Conservation (phyloP, 2,797 vertebrate species). For the Neosilurus hyrtlii region DNA sequence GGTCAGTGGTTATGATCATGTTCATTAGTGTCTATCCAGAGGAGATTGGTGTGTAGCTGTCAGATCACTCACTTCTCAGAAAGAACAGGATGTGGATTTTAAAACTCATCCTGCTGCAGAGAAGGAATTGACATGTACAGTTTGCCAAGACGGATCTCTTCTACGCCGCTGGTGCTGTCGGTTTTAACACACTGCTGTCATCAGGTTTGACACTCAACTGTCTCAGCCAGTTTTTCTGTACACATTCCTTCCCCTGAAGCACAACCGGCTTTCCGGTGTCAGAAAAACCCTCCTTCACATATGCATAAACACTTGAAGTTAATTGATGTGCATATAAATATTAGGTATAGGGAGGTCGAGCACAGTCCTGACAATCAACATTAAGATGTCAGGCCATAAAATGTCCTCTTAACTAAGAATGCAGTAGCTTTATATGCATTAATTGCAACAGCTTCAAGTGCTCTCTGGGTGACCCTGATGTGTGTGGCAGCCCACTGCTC, state of each 20-base stretch:
- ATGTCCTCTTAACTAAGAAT: background rate
- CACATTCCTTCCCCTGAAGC: background rate
- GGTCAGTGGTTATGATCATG: background rate
- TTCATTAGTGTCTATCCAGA: background rate
- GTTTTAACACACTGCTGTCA: background rate
- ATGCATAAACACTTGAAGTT: background rate
- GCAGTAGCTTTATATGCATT: too few relatives aligned
- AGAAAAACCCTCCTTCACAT: background rate
- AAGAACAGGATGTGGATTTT: background rate
- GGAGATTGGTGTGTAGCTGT: background rate
- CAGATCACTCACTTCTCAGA: background rate
- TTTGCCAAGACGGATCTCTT: background rate
- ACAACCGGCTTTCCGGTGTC: background rate
- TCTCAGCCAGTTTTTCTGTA: constrained; percentile 5
- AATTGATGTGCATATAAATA: background rate
- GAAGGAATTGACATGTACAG: background rate
- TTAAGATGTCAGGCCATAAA: background rate
- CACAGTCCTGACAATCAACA: background rate
- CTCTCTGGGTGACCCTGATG: too few relatives aligned
- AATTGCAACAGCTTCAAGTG: too few relatives aligned
- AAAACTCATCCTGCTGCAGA: background rate
- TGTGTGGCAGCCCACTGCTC: too few relatives aligned
- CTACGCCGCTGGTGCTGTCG: background rate
- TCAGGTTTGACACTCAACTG: background rate
- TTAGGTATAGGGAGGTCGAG: background rate